Conservation (phyloP, 2,888 invertebrate genomes). For the Orthosia cruda region DNA sequence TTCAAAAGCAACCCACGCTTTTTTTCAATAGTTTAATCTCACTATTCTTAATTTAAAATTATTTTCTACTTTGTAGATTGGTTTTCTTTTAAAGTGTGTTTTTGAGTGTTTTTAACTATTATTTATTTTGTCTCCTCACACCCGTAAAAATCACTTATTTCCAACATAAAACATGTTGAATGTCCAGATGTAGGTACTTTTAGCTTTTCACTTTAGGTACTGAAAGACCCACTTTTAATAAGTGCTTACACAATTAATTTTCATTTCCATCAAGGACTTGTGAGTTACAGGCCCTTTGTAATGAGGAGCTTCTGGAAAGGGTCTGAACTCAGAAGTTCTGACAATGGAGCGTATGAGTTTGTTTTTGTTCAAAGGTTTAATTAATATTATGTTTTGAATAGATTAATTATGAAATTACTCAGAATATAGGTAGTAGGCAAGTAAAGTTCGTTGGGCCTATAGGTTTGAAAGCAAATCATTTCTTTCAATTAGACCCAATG, state of each 20-base stretch:
- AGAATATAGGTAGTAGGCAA: too few species aligned
- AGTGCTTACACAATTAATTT: constrained; percentile 43
- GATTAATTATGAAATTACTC: neutral
- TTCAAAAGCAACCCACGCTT: too few species aligned
- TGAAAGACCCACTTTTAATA: constrained; percentile 13
- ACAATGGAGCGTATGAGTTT: constrained; percentile 33
- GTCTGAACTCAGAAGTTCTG: constrained; percentile 7
- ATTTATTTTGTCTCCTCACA: too few species aligned
- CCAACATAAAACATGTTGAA: neutral
- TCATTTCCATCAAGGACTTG: constrained; percentile 26
- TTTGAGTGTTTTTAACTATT: too few species aligned
- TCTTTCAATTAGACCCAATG: too few species aligned
- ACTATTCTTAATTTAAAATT: too few species aligned
- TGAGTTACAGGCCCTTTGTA: neutral
- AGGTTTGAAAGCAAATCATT: too few species aligned
- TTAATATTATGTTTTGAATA: constrained; percentile 29
- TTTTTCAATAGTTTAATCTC: too few species aligned
- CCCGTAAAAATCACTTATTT: neutral
- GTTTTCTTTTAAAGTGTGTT: too few species aligned
- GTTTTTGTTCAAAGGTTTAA: constrained; percentile 26
- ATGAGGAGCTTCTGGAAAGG: constrained; percentile 8
- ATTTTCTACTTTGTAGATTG: too few species aligned
- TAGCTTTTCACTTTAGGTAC: neutral
- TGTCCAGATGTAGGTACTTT: neutral
- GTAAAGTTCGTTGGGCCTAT: neutral